Conservation (phyloP, 2,888 invertebrate genomes). For the Busseola fusca region DNA sequence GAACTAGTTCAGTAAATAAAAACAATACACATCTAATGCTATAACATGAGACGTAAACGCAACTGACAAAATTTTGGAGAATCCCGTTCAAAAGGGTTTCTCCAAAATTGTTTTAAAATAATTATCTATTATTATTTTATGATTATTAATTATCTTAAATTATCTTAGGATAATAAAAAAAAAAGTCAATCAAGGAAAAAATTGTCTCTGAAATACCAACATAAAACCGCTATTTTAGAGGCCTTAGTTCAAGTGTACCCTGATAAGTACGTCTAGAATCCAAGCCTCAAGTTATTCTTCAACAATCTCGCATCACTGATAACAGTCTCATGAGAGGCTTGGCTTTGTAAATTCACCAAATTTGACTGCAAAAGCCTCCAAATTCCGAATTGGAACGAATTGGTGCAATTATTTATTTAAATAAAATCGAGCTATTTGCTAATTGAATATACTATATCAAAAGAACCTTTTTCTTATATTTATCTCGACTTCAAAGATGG, state of each 20-base stretch:
- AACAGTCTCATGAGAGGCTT: constrained; percentile 40
- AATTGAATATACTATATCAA: background rate
- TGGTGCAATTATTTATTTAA: background rate
- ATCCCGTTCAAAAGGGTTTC: background rate
- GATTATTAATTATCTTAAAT: too few relatives aligned
- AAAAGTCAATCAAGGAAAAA: background rate
- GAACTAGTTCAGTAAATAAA: too few relatives aligned
- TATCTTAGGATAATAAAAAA: too few relatives aligned
- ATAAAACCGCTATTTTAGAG: constrained; percentile 14
- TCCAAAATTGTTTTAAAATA: too few relatives aligned
- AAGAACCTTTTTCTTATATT: background rate
- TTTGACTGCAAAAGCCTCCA: constrained; percentile 16
- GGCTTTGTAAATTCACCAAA: constrained; percentile 32
- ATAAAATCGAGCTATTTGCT: background rate
- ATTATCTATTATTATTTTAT: too few relatives aligned
- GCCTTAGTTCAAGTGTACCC: constrained; percentile 25
- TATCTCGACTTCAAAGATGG: background rate
- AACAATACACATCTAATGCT: too few relatives aligned
- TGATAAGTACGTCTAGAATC: constrained; percentile 55
- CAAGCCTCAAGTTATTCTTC: constrained; percentile 48
- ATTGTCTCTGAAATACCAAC: too few relatives aligned
- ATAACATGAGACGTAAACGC: background rate
- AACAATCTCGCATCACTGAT: constrained; percentile 62
- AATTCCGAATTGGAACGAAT: constrained; percentile 9
- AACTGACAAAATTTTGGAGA: background rate